These are phyloP conservation scores for Phataginus tetradactyla DNA, from an alignment of 2,797 vertebrate genomes.

Conservation along the genomic window DNA sequence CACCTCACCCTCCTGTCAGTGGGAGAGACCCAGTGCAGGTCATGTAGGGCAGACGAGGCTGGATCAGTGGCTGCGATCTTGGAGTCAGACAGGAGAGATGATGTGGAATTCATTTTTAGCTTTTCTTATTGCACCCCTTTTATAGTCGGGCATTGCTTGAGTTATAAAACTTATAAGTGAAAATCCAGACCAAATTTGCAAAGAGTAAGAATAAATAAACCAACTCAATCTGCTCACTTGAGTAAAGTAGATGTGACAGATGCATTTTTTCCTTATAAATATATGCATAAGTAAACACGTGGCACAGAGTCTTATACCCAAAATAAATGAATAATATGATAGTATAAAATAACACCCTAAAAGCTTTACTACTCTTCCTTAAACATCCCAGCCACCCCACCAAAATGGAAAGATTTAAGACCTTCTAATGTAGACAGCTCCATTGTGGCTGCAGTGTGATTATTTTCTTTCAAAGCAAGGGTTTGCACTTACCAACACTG, in stretches of 20 bases:
- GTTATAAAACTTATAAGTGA: background rate
- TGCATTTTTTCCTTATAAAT: background rate
- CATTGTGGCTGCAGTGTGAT: background rate
- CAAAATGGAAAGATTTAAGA: background rate
- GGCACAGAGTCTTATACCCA: background rate
- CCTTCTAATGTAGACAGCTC: background rate
- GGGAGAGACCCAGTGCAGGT: background rate
- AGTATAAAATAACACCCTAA: background rate
- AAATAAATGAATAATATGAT: background rate
- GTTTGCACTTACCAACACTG: constrained; percentile 51
- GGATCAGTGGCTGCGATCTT: background rate
- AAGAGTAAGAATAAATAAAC: background rate
- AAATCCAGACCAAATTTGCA: background rate
- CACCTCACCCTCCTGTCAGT: fast-evolving
- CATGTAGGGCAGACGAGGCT: fast-evolving
- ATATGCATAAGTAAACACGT: background rate
- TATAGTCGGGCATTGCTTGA: background rate
- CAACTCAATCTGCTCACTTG: background rate
- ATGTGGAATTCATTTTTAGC: background rate
- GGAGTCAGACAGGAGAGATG: background rate
- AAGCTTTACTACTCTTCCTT: background rate
- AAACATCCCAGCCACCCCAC: background rate
- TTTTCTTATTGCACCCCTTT: background rate
- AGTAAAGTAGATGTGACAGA: background rate
- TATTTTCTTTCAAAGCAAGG: constrained; percentile 61